A percentile compares a stretch with the other conserved stretches of the same genome.
Evolutionary conservation across 2,797 vertebrate species (phyloP).

Genomic region (Notolabrus celidotus): DNA sequence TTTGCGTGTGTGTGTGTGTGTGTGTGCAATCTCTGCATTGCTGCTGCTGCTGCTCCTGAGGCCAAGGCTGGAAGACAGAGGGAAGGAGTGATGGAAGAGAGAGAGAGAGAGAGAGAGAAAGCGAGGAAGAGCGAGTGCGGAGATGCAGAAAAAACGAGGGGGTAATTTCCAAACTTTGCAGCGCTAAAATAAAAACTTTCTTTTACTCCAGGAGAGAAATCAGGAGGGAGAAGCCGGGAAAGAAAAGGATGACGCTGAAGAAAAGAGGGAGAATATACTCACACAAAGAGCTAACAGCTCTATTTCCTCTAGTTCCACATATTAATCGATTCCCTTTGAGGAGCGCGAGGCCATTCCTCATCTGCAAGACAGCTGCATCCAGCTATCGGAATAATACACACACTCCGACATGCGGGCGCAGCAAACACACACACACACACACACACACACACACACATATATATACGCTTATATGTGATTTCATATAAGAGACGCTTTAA

Average conservation of each 20-base stretch:
- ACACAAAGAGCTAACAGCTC: constrained; percentile 55
- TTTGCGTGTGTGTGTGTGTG: not conserved
- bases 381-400: constrained; percentile 55
- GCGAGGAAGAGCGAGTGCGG: not conserved
- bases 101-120: not conserved
- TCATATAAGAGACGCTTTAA: constrained; percentile 22
- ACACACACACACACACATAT: too few relatives aligned
- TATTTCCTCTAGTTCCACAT: constrained; percentile 59
- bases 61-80: constrained; percentile 18
- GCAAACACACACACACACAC: not conserved
- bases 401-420: not conserved
- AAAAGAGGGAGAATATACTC: constrained; percentile 32
- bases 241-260: constrained; percentile 17
- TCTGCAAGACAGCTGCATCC: constrained; percentile 63
- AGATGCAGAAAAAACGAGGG: not conserved
- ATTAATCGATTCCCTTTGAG: constrained; percentile 76
- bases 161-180: constrained; percentile 8
- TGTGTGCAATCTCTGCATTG: constrained; percentile 19
- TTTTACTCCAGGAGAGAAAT: constrained; percentile 16
- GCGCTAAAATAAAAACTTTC: constrained; percentile 30
- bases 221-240: constrained; percentile 17
- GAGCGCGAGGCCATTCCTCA: constrained; percentile 73
- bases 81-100: not conserved
- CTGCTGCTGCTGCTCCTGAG: constrained; percentile 11
- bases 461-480: constrained; percentile 12